Conservation (phyloP, 2,113 vertebrate species). For the Dipodomys ordii region DNA sequence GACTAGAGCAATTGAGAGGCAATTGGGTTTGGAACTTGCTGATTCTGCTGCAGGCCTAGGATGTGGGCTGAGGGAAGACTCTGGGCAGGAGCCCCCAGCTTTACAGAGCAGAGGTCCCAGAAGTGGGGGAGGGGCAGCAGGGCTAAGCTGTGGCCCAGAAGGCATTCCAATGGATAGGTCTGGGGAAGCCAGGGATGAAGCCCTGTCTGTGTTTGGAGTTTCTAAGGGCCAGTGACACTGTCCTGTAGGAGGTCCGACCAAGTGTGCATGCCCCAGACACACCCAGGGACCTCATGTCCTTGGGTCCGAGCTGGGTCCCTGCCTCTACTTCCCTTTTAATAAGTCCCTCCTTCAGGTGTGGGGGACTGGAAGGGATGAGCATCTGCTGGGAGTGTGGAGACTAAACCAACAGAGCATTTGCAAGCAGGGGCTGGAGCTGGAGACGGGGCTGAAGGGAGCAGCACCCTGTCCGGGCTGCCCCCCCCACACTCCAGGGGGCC, state of each 20-base stretch:
- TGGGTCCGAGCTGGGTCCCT: background rate
- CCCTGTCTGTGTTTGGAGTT: background rate
- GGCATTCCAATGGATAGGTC: background rate
- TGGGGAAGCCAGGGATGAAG: background rate
- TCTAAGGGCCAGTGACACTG: background rate
- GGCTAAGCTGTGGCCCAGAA: background rate
- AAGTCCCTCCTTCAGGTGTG: background rate
- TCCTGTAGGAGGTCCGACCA: background rate
- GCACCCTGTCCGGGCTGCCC: background rate
- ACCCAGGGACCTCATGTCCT: background rate
- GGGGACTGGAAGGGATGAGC: background rate
- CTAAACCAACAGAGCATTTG: background rate
- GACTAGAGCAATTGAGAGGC: constrained; percentile 67
- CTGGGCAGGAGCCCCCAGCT: constrained; percentile 8
- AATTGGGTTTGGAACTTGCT: constrained; percentile 76
- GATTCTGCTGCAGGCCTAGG: constrained; percentile 28
- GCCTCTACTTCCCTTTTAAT: background rate
- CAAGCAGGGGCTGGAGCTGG: background rate
- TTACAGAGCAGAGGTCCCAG: background rate
- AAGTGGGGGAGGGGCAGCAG: background rate
- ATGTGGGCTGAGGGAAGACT: background rate
- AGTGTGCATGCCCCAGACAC: too few relatives aligned
- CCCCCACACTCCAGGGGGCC: background rate
- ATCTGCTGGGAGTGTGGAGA: background rate
- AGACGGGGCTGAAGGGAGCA: background rate